These are phyloP conservation scores for Ceyx erithaca DNA, from an alignment of 2,797 vertebrate genomes.

Conservation along the genomic window DNA sequence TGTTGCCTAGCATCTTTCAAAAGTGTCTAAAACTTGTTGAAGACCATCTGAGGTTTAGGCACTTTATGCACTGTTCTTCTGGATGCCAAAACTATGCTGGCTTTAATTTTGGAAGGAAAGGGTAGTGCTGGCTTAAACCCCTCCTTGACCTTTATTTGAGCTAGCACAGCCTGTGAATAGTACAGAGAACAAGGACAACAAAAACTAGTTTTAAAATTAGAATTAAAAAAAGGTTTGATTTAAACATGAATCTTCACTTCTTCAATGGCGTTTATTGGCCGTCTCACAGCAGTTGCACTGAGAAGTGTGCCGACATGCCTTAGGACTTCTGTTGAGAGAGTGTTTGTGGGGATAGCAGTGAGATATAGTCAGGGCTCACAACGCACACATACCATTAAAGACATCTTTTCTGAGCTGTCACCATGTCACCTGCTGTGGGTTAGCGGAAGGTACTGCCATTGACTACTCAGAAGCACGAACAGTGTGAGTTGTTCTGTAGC, in stretches of 20 bases:
- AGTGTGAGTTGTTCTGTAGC: neutral
- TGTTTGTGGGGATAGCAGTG: neutral
- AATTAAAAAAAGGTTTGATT: neutral
- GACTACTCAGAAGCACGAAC: neutral
- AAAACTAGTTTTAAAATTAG: neutral
- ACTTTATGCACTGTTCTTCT: neutral
- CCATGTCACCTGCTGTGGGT: neutral
- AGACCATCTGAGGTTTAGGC: neutral
- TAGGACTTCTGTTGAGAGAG: neutral
- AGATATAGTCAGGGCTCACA: neutral
- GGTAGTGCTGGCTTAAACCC: neutral
- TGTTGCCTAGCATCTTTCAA: constrained; percentile 54
- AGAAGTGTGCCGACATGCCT: rapidly evolving
- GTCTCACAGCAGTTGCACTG: neutral
- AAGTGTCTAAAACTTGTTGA: constrained; percentile 8
- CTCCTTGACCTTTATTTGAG: neutral
- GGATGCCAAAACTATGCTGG: neutral
- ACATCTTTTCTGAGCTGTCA: neutral
- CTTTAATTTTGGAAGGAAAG: neutral
- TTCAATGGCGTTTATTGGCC: rapidly evolving
- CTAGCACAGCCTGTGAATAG: neutral
- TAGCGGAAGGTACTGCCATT: neutral
- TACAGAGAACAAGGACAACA: neutral
- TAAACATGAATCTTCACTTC: neutral
- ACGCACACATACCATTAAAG: neutral